phyloP scores from a whole-genome alignment of 1,140 invertebrate species.

The Wasmannia auropunctata region DNA sequence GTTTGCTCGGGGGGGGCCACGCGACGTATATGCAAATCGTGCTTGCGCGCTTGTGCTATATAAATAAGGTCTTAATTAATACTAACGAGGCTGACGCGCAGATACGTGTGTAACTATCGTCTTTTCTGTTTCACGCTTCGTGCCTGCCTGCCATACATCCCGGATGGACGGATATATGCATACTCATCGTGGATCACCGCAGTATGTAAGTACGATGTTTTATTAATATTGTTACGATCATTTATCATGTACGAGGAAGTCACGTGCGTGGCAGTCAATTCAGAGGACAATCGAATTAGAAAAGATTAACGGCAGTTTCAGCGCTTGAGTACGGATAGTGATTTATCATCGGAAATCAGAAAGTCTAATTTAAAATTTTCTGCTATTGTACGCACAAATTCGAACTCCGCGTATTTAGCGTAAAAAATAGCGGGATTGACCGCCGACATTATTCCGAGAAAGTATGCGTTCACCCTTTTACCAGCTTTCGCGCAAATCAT shows the following conservation, averaged over 20 bases:
- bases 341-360: constrained; percentile 14
- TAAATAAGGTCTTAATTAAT: constrained; percentile 60
- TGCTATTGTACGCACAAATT: background rate
- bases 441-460: constrained; percentile 8
- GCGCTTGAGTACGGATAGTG: background rate
- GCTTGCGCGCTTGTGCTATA: constrained; percentile 37
- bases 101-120: constrained; percentile 42
- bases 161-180: constrained; percentile 1
- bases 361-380: background rate
- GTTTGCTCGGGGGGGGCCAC: constrained; percentile 43
- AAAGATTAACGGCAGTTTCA: background rate
- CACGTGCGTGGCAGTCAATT: background rate
- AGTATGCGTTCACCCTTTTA: constrained; percentile 7
- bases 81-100: constrained; percentile 19
- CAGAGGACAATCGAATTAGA: background rate
- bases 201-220: constrained; percentile 68
- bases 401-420: background rate
- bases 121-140: constrained; percentile 65
- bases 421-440: background rate
- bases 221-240: constrained; percentile 12
- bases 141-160: background rate
- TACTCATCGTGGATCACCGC: constrained; percentile 17
- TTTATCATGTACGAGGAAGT: constrained; percentile 13
- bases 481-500: constrained; percentile 22
- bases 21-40: constrained; percentile 56